phyloP scores from a whole-genome alignment of 2,888 invertebrate genomes.

The Auanema freiburgensis region DNA sequence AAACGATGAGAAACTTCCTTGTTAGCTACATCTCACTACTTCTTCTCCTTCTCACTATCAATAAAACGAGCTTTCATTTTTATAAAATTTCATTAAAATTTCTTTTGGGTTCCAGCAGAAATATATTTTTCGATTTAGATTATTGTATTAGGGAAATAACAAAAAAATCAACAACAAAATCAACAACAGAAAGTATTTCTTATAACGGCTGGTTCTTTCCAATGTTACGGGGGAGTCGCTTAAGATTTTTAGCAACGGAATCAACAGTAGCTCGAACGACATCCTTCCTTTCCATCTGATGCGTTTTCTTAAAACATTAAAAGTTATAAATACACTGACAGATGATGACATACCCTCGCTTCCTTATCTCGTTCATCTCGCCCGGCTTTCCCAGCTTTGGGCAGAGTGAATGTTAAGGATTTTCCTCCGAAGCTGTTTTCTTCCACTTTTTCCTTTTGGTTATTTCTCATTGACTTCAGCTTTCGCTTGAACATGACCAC shows the following conservation, averaged over 20 bases:
- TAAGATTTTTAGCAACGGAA: slow-evolving; percentile 36
- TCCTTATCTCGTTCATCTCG: slow-evolving; percentile 33
- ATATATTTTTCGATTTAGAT: too few species aligned
- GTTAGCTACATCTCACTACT: too few species aligned
- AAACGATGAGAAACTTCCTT: too few species aligned
- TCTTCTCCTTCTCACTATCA: too few species aligned
- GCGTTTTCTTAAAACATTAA: slow-evolving; percentile 23
- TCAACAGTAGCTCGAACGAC: slow-evolving; percentile 30
- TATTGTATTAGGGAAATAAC: neutral
- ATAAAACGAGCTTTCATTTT: too few species aligned
- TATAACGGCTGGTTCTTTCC: slow-evolving; percentile 11
- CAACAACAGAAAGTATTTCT: slow-evolving; percentile 3
- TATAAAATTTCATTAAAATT: too few species aligned
- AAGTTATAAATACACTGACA: neutral
- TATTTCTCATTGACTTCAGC: slow-evolving; percentile 13
- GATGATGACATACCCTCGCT: slow-evolving; percentile 22
- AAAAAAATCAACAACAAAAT: slow-evolving; percentile 12
- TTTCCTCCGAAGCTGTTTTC: slow-evolving; percentile 54
- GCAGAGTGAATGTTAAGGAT: slow-evolving; percentile 49
- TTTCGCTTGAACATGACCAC: slow-evolving; percentile 20
- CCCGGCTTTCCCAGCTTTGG: slow-evolving; percentile 30
- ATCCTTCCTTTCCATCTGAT: slow-evolving; percentile 29
- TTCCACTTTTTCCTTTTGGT: slow-evolving; percentile 21
- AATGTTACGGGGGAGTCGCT: slow-evolving; percentile 31
- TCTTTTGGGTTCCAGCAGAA: too few species aligned